These are phyloP conservation scores for Diuraphis noxia DNA, from an alignment of 1,140 invertebrate genomes.

Conservation along the genomic window DNA sequence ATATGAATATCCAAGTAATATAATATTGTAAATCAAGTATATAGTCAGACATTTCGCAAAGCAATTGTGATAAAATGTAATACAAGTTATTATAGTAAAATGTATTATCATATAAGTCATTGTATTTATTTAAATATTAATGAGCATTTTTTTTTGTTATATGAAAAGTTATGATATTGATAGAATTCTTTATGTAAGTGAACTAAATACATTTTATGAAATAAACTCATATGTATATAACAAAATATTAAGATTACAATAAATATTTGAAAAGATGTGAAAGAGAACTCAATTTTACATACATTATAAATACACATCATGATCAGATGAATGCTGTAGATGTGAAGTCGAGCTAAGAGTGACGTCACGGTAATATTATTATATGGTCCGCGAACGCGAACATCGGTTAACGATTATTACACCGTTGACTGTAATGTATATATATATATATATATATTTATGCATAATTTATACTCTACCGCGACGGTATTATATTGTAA, in stretches of 20 bases:
- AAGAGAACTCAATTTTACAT: neutral
- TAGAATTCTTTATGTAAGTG: neutral
- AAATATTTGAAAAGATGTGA: neutral
- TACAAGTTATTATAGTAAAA: neutral
- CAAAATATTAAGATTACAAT: neutral
- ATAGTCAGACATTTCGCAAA: too few species aligned
- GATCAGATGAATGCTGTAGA: neutral
- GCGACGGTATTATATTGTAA: slow-evolving; percentile 11
- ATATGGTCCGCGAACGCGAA: neutral
- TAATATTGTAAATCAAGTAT: too few species aligned
- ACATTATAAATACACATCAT: neutral
- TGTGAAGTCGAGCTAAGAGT: neutral
- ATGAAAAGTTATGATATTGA: neutral
- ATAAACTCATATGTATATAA: neutral
- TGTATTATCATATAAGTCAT: neutral
- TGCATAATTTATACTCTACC: slow-evolving; percentile 3
- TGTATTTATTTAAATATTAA: neutral
- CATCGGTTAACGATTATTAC: neutral
- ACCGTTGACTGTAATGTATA: neutral
- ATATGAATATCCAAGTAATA: too few species aligned
- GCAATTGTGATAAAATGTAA: too few species aligned
- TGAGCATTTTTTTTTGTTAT: neutral
- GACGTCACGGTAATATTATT: neutral
- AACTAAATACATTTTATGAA: neutral
- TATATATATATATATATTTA: neutral